Base-by-base conservation (phyloP, 2,113 vertebrate species). In the Leuciscus idus region DNA sequence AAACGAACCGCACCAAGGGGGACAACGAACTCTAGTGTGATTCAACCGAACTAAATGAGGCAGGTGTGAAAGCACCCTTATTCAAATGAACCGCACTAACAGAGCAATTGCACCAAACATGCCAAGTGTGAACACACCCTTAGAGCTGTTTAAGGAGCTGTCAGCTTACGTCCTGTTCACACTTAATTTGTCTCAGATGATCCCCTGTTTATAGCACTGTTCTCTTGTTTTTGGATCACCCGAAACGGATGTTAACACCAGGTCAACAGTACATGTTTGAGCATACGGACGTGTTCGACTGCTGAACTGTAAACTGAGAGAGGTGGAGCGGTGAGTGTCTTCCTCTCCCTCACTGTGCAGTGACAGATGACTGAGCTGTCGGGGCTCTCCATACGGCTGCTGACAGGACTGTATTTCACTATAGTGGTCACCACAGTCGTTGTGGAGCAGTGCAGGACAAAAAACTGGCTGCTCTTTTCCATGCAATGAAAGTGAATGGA, bases 301-400 rank as follows among this genome's bases (percentile, higher is more conserved):
- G 28, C 30, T 78, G 6, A 12, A 59, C 52, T 26, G 23, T 39
- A 80, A 43, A 61, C 4, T 1, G 77, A 62, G 77, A 13, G 55
- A 80, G 55, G 55, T n/a, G 36, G 3, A 39, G 76, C 6, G 33
- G 76, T 10, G 26, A 89, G 87, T 91, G 33, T 9, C 13, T 62
- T 62, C 57, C 70, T 73, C 82, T 84, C 80, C 82, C 66, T 68
- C 86, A 46, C 81, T 48, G 30, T 83, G 11, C 55, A 26, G 36
- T 39, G 77, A 61, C 77, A 80, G 77, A 62, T 80, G 57, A 62
- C 77, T 62, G 77, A 62, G 36, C 77, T 39, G 57, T 43, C 5
- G 36, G 75, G 57, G 61, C 33, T 62, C 76, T 85, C 39, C n/a
- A 59, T 33, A 52, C 23, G 84, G 73, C 43, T 85, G 84, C 43